Evolutionary conservation across 2,888 invertebrate genomes (phyloP).

Genomic region (Pycnomerus fuliginosus): DNA sequence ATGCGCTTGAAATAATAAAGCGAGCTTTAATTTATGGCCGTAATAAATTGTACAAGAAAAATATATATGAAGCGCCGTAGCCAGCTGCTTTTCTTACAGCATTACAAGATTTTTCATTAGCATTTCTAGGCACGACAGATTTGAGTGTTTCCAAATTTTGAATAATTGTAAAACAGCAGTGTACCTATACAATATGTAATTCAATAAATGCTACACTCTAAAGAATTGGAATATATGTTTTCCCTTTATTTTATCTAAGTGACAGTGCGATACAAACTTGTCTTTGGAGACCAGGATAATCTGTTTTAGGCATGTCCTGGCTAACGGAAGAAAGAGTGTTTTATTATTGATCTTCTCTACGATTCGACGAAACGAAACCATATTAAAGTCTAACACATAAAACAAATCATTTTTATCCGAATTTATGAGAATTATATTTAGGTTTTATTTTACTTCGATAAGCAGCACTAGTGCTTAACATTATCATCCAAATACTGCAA

Average conservation of each 20-base stretch:
- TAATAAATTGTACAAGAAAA: slow-evolving; percentile 25
- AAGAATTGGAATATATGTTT: slow-evolving; percentile 1
- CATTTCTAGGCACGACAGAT: slow-evolving; percentile 2
- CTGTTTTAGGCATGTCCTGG: slow-evolving; percentile 5
- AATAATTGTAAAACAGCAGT: not conserved
- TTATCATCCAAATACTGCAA: too few relatives aligned
- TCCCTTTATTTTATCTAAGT: slow-evolving; percentile 11
- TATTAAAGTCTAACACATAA: too few relatives aligned
- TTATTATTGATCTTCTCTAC: slow-evolving; percentile 19
- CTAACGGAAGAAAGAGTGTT: slow-evolving; percentile 9
- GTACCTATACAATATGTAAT: slow-evolving; percentile 1
- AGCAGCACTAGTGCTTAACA: too few relatives aligned
- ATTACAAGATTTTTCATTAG: not conserved
- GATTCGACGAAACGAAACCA: too few relatives aligned
- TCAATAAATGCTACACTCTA: not conserved
- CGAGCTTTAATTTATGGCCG: slow-evolving; percentile 24
- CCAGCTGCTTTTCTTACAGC: slow-evolving; percentile 20
- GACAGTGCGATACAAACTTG: slow-evolving; percentile 7
- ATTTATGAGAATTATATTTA: too few relatives aligned
- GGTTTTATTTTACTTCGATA: too few relatives aligned
- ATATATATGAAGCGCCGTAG: slow-evolving; percentile 18
- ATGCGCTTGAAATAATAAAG: slow-evolving; percentile 30
- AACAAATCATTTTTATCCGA: too few relatives aligned
- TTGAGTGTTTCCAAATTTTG: slow-evolving; percentile 12
- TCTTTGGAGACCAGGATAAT: slow-evolving; percentile 10